Evolutionary conservation across 2,797 vertebrate species (phyloP), one percentile per base, ranked within the genome.

Genomic region (Paedocypris micromegethes): DNA sequence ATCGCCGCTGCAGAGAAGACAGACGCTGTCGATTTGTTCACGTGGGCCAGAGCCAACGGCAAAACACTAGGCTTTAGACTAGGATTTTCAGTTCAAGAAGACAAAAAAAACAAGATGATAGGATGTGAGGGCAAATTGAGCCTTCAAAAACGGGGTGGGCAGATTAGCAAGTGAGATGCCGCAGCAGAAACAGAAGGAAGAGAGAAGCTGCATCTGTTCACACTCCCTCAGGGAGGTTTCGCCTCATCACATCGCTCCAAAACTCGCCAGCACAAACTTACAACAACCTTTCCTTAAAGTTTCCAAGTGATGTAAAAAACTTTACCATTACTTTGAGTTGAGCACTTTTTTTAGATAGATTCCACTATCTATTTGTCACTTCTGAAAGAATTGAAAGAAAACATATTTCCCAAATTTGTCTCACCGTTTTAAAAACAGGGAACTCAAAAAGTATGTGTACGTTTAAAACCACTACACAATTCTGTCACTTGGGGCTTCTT

Each of bases 81-180:
- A 45, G 4, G 45, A 62, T 55, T 55, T 62, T 54, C 58, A 56
- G 49, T 23, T 39, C 23, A 50, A 37, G 66, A 3, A 39, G 23
- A 64, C n/a, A 37, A 81, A 76, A 58, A 80, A 75, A 84, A 80
- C 5, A 77, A 77, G 79, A 79, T 65, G 71, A 75, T 78, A 85
- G 81, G 86, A 87, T 86, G 83, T 89, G 78, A 61, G 77, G 80
- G 79, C 78, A 83, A 79, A 81, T 79, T 80, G 79, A 80, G 73
- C 77, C 82, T 86, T 89, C 88, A 88, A 74, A 79, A 72, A 62
- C 60, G 45, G 64, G 64, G 50, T 66, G 56, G n/a, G 42, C 64
- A 62, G 45, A 9, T 50, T 64, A 45, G 56, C 6, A 60, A 8
- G 51, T 9, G 42, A 43, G 59, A 65, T 47, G 53, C 47, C 61